Base-by-base conservation (phyloP, 2,797 vertebrate genomes). In the Alca torda region DNA sequence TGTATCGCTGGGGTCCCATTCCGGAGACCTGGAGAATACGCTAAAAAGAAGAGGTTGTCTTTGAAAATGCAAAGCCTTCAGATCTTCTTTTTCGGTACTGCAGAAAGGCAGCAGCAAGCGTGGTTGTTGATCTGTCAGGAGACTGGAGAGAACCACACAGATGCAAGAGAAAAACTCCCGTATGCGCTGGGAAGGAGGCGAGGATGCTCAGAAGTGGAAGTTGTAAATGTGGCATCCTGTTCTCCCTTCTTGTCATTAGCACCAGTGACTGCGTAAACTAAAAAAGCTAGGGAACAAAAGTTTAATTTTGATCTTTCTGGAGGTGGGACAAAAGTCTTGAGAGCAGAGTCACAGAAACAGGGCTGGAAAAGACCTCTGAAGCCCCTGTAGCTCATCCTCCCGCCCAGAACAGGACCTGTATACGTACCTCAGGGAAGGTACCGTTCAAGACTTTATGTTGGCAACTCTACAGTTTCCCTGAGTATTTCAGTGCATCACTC, bases 1-100 rank as follows among this genome's bases (percentile, higher is more conserved):
- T 65, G 1, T 88, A 45, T 84, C 39, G 51, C 67, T 93, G 85
- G 82, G 45, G 59, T 90, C 20, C 33, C 25, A 30, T 83, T 94
- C 43, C 0, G 0, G 69, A 93, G 46, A 69, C 59, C 2, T 10
- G 68, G 54, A 73, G 69, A 93, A 64, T 65, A 56, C 0, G 0
- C 77, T 90, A 41, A 88, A 95, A 94, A 91, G 69, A 86, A 86
- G 89, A 60, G 45, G 13, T 7, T 85, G 60, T 82, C 90, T 96
- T 87, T 94, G 88, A 95, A 93, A 91, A 84, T 33, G 37, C 43
- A 67, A 35, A 63, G 48, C 31, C 74, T 89, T 95, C 51, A 79
- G 74, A 84, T 93, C 35, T 70, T 84, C 45, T 68, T 63, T 95
- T 93, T 67, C 75, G 33, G 51, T 51, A 26, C 39, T 76, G 70